Conservation (phyloP, 2,113 vertebrate genomes). For the Pelecanoides urinatrix region DNA sequence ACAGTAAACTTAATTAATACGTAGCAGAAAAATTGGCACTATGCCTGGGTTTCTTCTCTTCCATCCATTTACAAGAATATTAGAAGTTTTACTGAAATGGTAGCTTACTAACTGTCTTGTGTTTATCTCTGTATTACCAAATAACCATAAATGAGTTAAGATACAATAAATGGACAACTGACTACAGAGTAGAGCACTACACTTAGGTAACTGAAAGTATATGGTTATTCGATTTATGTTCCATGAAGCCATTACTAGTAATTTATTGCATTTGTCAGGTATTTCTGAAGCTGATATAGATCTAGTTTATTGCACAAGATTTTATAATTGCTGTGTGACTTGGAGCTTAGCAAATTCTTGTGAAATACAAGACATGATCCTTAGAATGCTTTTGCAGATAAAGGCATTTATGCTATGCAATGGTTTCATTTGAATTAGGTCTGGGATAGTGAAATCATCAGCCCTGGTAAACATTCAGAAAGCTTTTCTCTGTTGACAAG, state of each 20-base stretch:
- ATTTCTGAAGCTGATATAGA: background rate
- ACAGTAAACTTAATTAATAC: background rate
- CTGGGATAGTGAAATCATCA: background rate
- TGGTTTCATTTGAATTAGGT: background rate
- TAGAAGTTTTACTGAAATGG: background rate
- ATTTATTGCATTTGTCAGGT: background rate
- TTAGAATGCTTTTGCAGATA: background rate
- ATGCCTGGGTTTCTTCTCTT: background rate
- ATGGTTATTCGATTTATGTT: background rate
- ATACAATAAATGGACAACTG: background rate
- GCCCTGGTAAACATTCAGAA: background rate
- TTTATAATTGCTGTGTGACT: background rate
- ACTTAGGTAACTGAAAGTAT: background rate
- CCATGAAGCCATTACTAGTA: background rate
- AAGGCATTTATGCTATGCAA: background rate
- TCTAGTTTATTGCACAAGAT: background rate
- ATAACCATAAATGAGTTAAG: background rate
- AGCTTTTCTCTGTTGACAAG: background rate
- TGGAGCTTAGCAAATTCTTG: background rate
- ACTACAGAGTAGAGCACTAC: background rate
- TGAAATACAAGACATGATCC: background rate
- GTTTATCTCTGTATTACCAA: background rate
- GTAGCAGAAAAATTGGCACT: background rate
- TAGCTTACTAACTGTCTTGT: background rate
- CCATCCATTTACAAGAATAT: background rate